Percentiles rank a stretch among this genome's conserved stretches.
phyloP scores from a whole-genome alignment of 2,797 vertebrate genomes.

The Alcedo atthis region DNA sequence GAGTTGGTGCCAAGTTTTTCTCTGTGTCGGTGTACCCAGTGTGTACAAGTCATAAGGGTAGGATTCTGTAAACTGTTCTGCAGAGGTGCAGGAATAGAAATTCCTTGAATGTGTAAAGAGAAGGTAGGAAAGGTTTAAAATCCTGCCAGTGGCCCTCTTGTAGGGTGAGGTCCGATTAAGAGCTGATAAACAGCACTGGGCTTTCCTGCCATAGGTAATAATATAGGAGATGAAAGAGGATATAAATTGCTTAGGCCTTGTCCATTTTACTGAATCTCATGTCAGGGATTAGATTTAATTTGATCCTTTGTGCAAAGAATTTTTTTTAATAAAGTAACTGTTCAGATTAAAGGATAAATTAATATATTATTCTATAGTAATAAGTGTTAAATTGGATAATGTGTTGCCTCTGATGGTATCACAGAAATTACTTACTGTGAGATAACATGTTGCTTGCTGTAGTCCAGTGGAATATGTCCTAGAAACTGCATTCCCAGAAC shows the following conservation, averaged over 20 bases:
- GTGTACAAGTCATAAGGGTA: neutral
- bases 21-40: neutral
- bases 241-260: constrained; percentile 34
- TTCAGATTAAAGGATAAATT: constrained; percentile 38
- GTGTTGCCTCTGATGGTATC: constrained; percentile 30
- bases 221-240: constrained; percentile 3
- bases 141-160: constrained; percentile 6
- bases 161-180: constrained; percentile 30
- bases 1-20: neutral
- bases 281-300: constrained; percentile 45
- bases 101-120: neutral
- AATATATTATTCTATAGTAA: constrained; percentile 18
- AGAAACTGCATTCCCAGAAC: neutral
- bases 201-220: neutral
- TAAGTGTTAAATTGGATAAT: constrained; percentile 31
- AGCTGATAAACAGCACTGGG: constrained; percentile 2
- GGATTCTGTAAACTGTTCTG: neutral
- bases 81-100: constrained; percentile 19
- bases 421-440: neutral
- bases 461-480: neutral
- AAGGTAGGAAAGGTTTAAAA: constrained; percentile 11
- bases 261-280: constrained; percentile 21
- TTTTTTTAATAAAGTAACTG: constrained; percentile 56
- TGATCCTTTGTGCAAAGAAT: constrained; percentile 18
- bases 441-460: neutral